phyloP scores from a whole-genome alignment of 2,113 vertebrate species.

The Apteryx mantelli region DNA sequence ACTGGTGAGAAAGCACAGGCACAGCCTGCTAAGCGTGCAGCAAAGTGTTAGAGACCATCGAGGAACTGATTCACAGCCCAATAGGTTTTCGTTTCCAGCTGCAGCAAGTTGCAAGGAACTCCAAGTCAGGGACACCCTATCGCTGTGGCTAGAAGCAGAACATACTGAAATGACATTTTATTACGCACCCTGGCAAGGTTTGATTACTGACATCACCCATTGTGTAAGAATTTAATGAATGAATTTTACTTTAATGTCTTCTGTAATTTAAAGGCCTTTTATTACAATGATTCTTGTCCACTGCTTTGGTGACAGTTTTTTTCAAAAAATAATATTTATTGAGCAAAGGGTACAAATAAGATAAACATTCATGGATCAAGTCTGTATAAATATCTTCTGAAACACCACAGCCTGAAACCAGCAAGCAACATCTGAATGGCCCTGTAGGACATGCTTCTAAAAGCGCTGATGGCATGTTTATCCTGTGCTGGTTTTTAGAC shows the following conservation, averaged over 20 bases:
- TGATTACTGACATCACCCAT: not conserved
- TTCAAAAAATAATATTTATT: not conserved
- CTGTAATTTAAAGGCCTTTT: not conserved
- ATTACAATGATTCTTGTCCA: not conserved
- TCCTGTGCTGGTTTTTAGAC: not conserved
- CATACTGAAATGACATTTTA: not conserved
- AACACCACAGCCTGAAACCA: not conserved
- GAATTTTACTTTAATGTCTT: not conserved
- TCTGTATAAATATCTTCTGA: constrained; percentile 15
- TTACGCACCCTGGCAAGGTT: accelerated
- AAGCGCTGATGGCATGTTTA: not conserved
- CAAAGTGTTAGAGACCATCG: not conserved
- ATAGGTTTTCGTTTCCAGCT: not conserved
- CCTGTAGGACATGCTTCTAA: not conserved
- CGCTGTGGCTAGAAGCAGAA: not conserved
- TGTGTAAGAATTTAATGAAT: not conserved
- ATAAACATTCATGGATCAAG: not conserved
- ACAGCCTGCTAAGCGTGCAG: not conserved
- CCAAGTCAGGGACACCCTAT: accelerated
- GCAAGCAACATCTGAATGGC: not conserved
- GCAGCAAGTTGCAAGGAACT: not conserved
- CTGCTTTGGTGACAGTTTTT: not conserved
- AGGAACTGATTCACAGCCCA: not conserved
- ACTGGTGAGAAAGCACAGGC: not conserved
- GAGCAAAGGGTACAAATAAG: not conserved